Base-by-base conservation (phyloP, 2,113 vertebrate species). In the Platichthys flesus region DNA sequence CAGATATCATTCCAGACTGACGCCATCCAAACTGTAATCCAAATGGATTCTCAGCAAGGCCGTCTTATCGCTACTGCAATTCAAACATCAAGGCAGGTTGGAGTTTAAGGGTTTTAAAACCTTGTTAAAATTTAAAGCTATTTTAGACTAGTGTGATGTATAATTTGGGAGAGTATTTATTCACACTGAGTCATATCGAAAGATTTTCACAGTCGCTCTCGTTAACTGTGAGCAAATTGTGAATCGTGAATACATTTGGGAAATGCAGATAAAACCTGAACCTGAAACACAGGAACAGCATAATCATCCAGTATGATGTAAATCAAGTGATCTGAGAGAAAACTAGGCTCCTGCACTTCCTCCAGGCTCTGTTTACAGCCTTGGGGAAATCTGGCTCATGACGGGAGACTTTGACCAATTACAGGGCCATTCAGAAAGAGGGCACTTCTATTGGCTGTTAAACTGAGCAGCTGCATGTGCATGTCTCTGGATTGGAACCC, bases 1-100 rank as follows among this genome's bases (percentile, higher is more conserved):
- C 79, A 62, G 65, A 77, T 79, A 83, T 68, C 77, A 81, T 83
- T 67, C 68, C 68, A 52, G 66, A 83, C 54, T 55, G 78, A 80
- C 45, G 15, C 77, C 74, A 24, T 28, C 80, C 80, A 81, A 82
- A 86, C 73, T 70, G 63, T 56, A 68, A 86, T 78, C 70, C 61
- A 81, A 73, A 57, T 9, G 78, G 78, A 79, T 74, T 85, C 70
- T 73, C 67, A 67, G 76, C 4, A 47, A 28, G 24, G 37, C 51
- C 61, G 79, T 66, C n/a, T 69, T 65, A 56, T 74, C 70, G 62
- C 10, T 20, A 55, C 56, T 74, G 24, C 13, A 37, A 75, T 78
- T 59, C n/a, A 76, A 78, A 72, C 71, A 51, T 65, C 75, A 68
- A 61, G 67, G 63, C 54, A 61, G 64, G 60, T 60, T 63, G 62